Base-by-base conservation (phyloP, 2,888 invertebrate species). In the Dryobota labecula region DNA sequence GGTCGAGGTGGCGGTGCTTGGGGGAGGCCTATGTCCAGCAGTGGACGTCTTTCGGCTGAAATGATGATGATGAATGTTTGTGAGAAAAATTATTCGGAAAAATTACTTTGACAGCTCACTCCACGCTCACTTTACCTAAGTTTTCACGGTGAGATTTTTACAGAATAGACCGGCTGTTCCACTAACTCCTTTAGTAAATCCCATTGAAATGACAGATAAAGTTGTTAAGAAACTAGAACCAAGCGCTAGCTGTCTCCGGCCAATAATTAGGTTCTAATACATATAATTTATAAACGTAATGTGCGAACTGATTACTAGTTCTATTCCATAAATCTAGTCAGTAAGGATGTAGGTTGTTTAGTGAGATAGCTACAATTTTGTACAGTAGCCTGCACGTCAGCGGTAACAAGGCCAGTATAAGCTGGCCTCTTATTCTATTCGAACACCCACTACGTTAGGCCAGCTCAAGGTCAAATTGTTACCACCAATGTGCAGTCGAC, bases 201-300 rank as follows among this genome's bases (percentile, higher is more conserved):
- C 36, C 43, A 15, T 71, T 51, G 8, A 60, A 45, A 15, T 63
- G 51, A 20, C 11, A 45, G 30, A 63, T 53, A 15, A 53, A 63
- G 36, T 74, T 51, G 71, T 38, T 62, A 36, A 20, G 36, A 41
- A 51, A 58, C 49, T 60, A 49, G 30, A 33, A 51, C 41, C n/a
- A 45, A 73, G 11, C 38, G 43, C 33, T n/a, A 15, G 36, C 43
- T 15, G 36, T 45, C 63, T 62, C 51, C 74, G 43, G 63, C 30
- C 63, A 13, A 51, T 73, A 71, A 71, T 74, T 20, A 62, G 51
- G 24, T 45, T 53, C 36, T 63, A 74, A 71, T 53, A 41, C 11
- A 24, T 63, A 38, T 54, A 45, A 74, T n/a, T 72, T 53, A 45
- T 3, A 27, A 11, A 13, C 2, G 38, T 38, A 54, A 74, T 53